A percentile compares a stretch with the other conserved stretches of the same genome.
Conservation (phyloP, 2,113 vertebrate genomes). For the Megaceryle torquata region DNA sequence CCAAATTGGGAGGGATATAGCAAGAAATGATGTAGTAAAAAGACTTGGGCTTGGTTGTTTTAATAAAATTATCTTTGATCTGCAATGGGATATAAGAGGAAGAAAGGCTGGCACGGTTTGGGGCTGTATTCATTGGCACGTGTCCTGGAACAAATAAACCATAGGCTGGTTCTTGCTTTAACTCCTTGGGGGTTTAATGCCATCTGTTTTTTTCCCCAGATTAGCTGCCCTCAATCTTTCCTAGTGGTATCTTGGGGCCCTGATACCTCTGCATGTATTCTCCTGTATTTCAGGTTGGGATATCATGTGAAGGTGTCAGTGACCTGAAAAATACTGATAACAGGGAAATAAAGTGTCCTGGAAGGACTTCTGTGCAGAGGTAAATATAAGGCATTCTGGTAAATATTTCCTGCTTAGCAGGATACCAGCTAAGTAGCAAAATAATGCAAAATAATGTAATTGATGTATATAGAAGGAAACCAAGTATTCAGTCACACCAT, state of each 20-base stretch:
- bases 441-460: neutral
- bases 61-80: conserved; percentile 22
- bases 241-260: neutral
- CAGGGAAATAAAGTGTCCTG: neutral
- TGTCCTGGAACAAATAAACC: neutral
- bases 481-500: neutral
- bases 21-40: conserved; percentile 1
- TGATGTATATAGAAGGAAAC: neutral
- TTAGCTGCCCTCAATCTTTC: neutral
- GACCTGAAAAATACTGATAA: neutral
- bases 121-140: neutral
- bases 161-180: neutral
- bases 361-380: neutral
- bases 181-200: neutral
- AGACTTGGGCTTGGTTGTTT: neutral
- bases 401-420: neutral
- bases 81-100: neutral
- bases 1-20: neutral
- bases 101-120: neutral
- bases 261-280: neutral
- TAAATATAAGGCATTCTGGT: neutral
- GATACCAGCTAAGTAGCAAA: neutral
- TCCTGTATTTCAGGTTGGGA: neutral
- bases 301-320: neutral
- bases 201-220: neutral